Percentiles rank a stretch among this genome's conserved stretches.
These are phyloP conservation scores for Platyscapa corneri DNA, from an alignment of 1,140 invertebrate genomes.

Conservation along the genomic window DNA sequence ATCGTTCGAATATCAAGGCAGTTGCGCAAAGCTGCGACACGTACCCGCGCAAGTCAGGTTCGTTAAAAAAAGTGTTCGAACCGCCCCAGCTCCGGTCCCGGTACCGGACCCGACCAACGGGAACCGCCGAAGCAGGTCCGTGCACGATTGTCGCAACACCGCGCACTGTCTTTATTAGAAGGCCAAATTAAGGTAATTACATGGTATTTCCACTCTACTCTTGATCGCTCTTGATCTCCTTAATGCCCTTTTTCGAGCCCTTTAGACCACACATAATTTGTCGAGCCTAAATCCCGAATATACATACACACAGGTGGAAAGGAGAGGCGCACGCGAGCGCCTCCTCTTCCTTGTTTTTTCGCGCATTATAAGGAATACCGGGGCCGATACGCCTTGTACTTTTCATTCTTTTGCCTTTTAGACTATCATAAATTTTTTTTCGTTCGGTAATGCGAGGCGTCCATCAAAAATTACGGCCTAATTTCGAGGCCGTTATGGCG, in stretches of 20 bases:
- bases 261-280: conserved; percentile 36
- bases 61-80: background rate
- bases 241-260: conserved; percentile 21
- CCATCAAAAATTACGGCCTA: background rate
- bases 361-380: background rate
- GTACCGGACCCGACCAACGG: background rate
- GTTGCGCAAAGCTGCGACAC: background rate
- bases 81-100: too few species aligned
- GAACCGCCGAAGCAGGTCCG: conserved; percentile 34
- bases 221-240: background rate
- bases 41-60: background rate
- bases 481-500: background rate
- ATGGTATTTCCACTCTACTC: conserved; percentile 50
- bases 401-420: background rate
- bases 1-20: background rate
- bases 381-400: background rate
- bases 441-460: background rate
- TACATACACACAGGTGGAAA: background rate
- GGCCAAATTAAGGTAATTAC: conserved; percentile 62
- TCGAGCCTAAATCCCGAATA: conserved; percentile 18
- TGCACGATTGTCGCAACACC: conserved; percentile 45
- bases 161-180: conserved; percentile 58
- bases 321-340: background rate
- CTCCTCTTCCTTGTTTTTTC: background rate
- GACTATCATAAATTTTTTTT: conserved; percentile 1